Evolutionary conservation across 2,113 vertebrate species (phyloP), one percentile per base, ranked within the genome.

Genomic region (Silurus asotus): DNA sequence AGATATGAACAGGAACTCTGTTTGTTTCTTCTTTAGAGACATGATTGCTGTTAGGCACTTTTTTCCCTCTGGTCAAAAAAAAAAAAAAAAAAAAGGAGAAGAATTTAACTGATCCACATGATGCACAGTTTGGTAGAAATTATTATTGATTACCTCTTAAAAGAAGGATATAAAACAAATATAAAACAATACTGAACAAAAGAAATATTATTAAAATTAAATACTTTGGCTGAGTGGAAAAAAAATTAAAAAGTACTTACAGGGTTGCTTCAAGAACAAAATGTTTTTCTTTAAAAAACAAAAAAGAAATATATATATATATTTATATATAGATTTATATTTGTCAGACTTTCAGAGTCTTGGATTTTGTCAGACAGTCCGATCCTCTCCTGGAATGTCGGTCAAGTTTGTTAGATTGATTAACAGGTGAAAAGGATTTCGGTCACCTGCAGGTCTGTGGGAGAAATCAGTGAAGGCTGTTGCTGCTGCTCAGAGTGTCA

Each of bases 361-460:
- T 85, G 80, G 13, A 20, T 58, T 91, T 92, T 83, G 61, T 70
- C 48, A 51, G 37, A 86, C 56, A 62, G 67, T 49, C 61, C 59
- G 67, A 83, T 86, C 87, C 89, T 90, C 91, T 86, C 92, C 86
- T 89, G 89, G 90, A 89, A 91, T 89, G 90, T 91, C 91, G 86
- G 74, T 91, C 78, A 76, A 65, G 85, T 82, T 55, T 81, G 48
- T 88, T 70, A 69, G 62, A 78, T 17, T 4, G 25, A 78, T 78
- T 28, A 78, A 19, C n/a, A 78, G n/a, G n/a, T 56, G 15, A 87
- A 49, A 14, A 45, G 11, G 78, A 61, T 13, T 59, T 10, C 14
- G 59, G 77, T 58, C 53, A 55, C n/a, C 64, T 37, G 69, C 3
- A 58, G 56, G 79, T 94, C 88, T 93, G 87, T 93, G 84, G 0